Percentiles rank a stretch among this genome's conserved stretches.
phyloP scores from a whole-genome alignment of 2,113 vertebrate species.

The Psittacula cyanocephala region DNA sequence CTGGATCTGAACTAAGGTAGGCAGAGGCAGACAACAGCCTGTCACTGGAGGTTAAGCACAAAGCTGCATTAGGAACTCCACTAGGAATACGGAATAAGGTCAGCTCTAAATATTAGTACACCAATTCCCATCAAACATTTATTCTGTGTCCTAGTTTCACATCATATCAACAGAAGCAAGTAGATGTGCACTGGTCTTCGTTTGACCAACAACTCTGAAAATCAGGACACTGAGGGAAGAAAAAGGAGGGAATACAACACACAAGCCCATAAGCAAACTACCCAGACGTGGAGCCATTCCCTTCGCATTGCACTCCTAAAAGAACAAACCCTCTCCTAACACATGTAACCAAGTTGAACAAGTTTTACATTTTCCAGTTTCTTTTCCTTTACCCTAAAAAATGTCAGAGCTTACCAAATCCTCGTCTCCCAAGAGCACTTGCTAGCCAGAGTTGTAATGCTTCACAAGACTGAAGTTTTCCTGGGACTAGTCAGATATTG shows the following conservation, averaged over 20 bases:
- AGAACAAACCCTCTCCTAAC: not conserved
- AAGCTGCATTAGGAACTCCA: not conserved
- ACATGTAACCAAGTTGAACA: rapidly evolving
- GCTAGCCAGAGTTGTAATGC: not conserved
- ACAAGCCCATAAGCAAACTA: not conserved
- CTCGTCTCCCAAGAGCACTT: rapidly evolving
- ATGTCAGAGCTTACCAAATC: not conserved
- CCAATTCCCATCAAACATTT: not conserved
- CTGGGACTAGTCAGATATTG: not conserved
- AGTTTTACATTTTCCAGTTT: not conserved
- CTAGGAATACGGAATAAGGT: not conserved
- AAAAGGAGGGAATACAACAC: not conserved
- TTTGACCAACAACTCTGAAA: not conserved
- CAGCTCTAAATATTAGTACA: not conserved
- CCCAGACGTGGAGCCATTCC: not conserved
- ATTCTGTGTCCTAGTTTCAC: not conserved
- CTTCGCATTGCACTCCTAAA: rapidly evolving
- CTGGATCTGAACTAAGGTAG: not conserved
- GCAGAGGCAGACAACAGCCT: not conserved
- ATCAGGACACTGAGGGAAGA: not conserved
- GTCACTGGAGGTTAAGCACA: not conserved
- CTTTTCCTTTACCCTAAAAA: not conserved
- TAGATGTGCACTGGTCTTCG: not conserved
- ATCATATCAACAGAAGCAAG: not conserved
- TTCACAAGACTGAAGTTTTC: not conserved